Percentiles rank a stretch among this genome's conserved stretches.
phyloP scores from a whole-genome alignment of 2,888 invertebrate genomes.

The Amphiduros pacificus region DNA sequence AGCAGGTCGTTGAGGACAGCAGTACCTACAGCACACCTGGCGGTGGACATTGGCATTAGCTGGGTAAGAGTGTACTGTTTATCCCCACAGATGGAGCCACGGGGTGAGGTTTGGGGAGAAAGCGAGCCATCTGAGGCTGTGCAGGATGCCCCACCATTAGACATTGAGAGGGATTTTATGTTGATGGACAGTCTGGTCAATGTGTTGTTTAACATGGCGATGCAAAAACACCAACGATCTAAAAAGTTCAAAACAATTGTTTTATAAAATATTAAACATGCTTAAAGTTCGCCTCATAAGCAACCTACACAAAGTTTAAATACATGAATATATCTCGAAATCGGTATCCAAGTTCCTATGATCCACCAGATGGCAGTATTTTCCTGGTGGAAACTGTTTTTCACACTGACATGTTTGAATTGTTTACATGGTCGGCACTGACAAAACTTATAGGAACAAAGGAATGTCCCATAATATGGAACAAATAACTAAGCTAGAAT shows the following conservation, averaged over 20 bases:
- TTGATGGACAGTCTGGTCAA: constrained; percentile 67
- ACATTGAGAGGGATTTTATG: constrained; percentile 35
- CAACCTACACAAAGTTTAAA: not conserved
- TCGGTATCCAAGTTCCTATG: too few species aligned
- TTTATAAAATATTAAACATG: not conserved
- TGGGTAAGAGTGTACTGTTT: constrained; percentile 9
- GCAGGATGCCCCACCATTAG: constrained; percentile 9
- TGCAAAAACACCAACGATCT: constrained; percentile 62
- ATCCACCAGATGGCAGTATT: too few species aligned
- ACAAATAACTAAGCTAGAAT: too few species aligned
- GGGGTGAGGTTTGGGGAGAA: constrained; percentile 33
- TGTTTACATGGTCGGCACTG: too few species aligned
- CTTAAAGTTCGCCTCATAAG: not conserved
- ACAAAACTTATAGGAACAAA: too few species aligned
- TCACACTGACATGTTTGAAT: too few species aligned
- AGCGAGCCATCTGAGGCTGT: constrained; percentile 39
- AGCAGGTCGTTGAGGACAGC: constrained; percentile 72
- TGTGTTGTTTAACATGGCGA: constrained; percentile 69
- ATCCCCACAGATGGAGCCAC: constrained; percentile 38
- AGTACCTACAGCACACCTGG: constrained; percentile 77
- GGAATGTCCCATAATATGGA: too few species aligned
- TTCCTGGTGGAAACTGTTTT: too few species aligned
- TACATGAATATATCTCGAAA: too few species aligned
- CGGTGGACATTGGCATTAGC: constrained; percentile 64
- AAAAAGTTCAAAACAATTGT: constrained; percentile 19